These are phyloP conservation scores for Drosophila subobscura DNA, from an alignment of 1,140 invertebrate genomes.

Conservation along the genomic window DNA sequence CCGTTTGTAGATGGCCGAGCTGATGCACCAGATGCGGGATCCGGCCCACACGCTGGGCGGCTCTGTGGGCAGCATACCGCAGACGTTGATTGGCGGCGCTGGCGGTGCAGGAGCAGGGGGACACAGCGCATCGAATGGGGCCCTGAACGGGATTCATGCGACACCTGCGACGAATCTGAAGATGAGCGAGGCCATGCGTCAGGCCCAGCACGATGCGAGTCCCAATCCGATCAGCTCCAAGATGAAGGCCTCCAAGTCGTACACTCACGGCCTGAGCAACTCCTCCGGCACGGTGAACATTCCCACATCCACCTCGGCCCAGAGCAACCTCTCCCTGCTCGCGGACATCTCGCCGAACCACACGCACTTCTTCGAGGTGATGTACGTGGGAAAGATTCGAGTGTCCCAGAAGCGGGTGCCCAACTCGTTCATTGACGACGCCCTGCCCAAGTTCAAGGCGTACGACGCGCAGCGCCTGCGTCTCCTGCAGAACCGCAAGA, in stretches of 20 bases:
- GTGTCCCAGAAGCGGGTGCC: slow-evolving; percentile 93
- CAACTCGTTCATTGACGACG: slow-evolving; percentile 95
- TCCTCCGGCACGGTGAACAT: slow-evolving; percentile 82
- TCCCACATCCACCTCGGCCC: slow-evolving; percentile 77
- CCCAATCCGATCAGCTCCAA: slow-evolving; percentile 77
- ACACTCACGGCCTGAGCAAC: slow-evolving; percentile 80
- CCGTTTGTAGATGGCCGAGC: slow-evolving; percentile 76
- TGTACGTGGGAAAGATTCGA: slow-evolving; percentile 94
- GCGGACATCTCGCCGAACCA: slow-evolving; percentile 92
- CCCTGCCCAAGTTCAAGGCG: slow-evolving; percentile 91
- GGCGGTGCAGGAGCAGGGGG: slow-evolving; percentile 9
- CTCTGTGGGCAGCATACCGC: slow-evolving; percentile 82
- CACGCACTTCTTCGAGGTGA: slow-evolving; percentile 93
- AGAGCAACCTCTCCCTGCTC: slow-evolving; percentile 86
- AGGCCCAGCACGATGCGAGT: slow-evolving; percentile 80
- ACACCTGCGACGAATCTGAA: slow-evolving; percentile 81
- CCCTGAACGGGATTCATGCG: slow-evolving; percentile 67
- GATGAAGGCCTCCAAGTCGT: slow-evolving; percentile 82
- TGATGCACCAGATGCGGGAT: slow-evolving; percentile 83
- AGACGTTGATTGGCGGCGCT: slow-evolving; percentile 69
- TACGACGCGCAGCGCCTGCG: slow-evolving; percentile 90
- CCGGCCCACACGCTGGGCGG: slow-evolving; percentile 81
- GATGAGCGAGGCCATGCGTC: slow-evolving; percentile 73
- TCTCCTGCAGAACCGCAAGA: slow-evolving; percentile 84
- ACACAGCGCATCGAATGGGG: slow-evolving; percentile 49